Percentiles rank a stretch among this genome's conserved stretches.
These are phyloP conservation scores for Alces alces DNA, from an alignment of 2,113 vertebrate genomes.

Conservation along the genomic window DNA sequence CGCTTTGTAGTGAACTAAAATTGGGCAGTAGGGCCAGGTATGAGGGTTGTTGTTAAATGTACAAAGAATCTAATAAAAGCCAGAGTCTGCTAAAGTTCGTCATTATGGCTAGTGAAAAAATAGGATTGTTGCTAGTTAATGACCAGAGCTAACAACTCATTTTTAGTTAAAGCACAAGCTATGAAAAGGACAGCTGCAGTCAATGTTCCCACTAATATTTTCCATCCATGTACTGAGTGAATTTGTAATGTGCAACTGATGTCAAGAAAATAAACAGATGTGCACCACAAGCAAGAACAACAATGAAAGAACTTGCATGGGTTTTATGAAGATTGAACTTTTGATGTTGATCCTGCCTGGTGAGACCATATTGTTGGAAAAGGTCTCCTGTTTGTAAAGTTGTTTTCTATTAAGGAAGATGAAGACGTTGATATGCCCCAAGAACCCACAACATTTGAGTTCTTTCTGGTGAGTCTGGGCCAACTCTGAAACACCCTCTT, in stretches of 20 bases:
- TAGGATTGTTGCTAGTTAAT: neutral
- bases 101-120: neutral
- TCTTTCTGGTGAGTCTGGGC: neutral
- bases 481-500: neutral
- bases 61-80: neutral
- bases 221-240: slow-evolving; percentile 17
- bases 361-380: neutral
- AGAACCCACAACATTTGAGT: neutral
- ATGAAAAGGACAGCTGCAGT: slow-evolving; percentile 57
- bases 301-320: neutral
- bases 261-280: slow-evolving; percentile 65
- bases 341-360: slow-evolving; percentile 15
- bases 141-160: neutral
- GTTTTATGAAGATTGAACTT: slow-evolving; percentile 30
- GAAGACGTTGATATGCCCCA: neutral
- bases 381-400: neutral
- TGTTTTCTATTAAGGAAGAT: neutral
- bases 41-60: neutral
- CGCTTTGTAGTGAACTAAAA: neutral
- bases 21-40: neutral
- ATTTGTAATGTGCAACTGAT: slow-evolving; percentile 49
- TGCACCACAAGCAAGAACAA: slow-evolving; percentile 27
- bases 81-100: neutral
- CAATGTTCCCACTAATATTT: slow-evolving; percentile 59
- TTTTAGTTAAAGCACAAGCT: slow-evolving; percentile 26